phyloP scores from a whole-genome alignment of 2,797 vertebrate species.

The Pygocentrus nattereri region DNA sequence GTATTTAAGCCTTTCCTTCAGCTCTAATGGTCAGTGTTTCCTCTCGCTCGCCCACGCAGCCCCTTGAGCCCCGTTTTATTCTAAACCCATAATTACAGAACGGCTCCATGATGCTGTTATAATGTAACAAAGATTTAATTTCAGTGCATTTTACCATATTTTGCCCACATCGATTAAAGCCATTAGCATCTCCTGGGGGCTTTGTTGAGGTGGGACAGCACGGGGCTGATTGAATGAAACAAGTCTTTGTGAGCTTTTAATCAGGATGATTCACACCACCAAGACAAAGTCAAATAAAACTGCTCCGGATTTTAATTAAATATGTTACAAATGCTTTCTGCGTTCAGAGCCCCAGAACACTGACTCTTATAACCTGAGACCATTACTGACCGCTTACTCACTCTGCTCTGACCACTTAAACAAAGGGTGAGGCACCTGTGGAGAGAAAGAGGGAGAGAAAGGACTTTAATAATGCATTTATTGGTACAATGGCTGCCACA shows the following conservation, averaged over 20 bases:
- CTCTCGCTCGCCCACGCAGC: constrained; percentile 35
- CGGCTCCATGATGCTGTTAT: constrained; percentile 61
- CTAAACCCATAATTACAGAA: constrained; percentile 63
- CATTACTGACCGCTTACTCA: background rate
- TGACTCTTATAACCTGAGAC: background rate
- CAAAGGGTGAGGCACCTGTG: too few relatives aligned
- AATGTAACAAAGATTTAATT: constrained; percentile 60
- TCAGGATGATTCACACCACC: background rate
- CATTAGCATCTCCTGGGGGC: constrained; percentile 45
- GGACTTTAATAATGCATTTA: too few relatives aligned
- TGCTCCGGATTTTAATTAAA: background rate
- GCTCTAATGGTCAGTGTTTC: constrained; percentile 39
- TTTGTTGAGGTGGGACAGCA: constrained; percentile 2
- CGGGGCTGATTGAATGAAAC: constrained; percentile 12
- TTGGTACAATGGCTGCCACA: too few relatives aligned
- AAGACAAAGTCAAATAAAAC: background rate
- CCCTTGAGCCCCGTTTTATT: constrained; percentile 57
- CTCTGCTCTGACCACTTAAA: too few relatives aligned
- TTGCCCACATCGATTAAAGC: constrained; percentile 54
- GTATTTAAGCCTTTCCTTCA: constrained; percentile 66
- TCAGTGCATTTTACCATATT: constrained; percentile 55
- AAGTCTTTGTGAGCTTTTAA: constrained; percentile 18
- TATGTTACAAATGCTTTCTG: background rate
- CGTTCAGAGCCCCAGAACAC: background rate
- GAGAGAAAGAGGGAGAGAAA: too few relatives aligned